phyloP scores from a whole-genome alignment of 2,888 invertebrate genomes.

The Zonitis immaculata region DNA sequence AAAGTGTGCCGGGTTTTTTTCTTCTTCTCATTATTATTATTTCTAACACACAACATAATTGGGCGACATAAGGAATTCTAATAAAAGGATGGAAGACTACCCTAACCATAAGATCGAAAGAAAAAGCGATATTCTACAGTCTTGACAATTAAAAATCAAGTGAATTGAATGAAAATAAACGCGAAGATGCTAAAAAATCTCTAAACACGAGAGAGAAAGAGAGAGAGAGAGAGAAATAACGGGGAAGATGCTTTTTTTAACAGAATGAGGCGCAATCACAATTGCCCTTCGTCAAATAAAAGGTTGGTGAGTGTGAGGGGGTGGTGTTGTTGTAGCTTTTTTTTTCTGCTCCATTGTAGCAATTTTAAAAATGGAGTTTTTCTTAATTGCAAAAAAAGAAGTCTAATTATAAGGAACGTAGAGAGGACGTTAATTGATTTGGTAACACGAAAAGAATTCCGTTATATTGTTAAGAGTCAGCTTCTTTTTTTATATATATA shows the following conservation, averaged over 20 bases:
- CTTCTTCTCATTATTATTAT: not conserved
- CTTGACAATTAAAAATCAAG: constrained; percentile 42
- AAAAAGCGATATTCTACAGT: constrained; percentile 46
- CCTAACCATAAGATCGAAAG: constrained; percentile 28
- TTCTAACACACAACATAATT: not conserved
- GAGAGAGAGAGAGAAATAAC: not conserved
- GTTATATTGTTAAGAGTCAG: constrained; percentile 9
- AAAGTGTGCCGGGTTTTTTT: constrained; percentile 38
- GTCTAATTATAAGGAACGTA: constrained; percentile 48
- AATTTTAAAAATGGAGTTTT: constrained; percentile 49
- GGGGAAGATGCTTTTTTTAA: constrained; percentile 24
- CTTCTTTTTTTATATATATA: not conserved
- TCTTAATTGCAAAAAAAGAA: constrained; percentile 45
- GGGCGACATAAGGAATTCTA: not conserved
- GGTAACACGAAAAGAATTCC: constrained; percentile 46
- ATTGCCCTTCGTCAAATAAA: constrained; percentile 36
- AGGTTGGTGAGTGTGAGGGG: not conserved
- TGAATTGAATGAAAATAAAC: constrained; percentile 25
- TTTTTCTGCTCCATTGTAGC: constrained; percentile 30
- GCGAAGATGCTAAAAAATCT: not conserved
- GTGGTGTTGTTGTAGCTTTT: not conserved
- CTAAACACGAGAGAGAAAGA: not conserved
- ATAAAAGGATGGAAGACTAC: not conserved
- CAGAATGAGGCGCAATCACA: constrained; percentile 40
- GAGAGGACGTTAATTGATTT: constrained; percentile 48